Base-by-base conservation (phyloP, 2,888 invertebrate species). In the Cremastinae sp. region DNA sequence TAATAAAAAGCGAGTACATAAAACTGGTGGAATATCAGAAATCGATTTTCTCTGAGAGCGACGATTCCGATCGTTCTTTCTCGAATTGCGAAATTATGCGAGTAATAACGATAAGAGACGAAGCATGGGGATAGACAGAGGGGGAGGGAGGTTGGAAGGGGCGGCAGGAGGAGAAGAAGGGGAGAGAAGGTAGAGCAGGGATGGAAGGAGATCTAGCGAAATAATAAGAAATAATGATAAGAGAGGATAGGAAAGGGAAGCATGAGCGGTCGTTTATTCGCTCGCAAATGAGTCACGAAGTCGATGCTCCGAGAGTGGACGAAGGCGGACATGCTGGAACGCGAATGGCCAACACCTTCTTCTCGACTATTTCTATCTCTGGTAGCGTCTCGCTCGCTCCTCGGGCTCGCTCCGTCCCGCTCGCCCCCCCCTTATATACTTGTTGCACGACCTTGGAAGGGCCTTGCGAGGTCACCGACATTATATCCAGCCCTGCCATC, bases 401-500 rank as follows among this genome's bases (percentile, higher is more conserved):
- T n/a, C n/a, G n/a, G n/a, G n/a, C 61, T 56, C 12, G 56, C 41
- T 65, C 1, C 43, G 18, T 51, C 41, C 54, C 41, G 45, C 41
- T 59, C 74, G 49, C 62, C 53, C 65, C 51, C n/a, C n/a, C n/a
- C n/a, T n/a, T n/a, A n/a, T n/a, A n/a, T 84, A 87, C 89, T 89
- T 87, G 88, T 87, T 84, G 88, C 85, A 88, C 89, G 89, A 84
- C 89, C 89, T 89, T 89, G 88, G 85, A 80, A 86, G 84, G 88
- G 84, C 89, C 88, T 88, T 88, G 88, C 86, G 85, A 86, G 89
- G 88, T 89, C 88, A 84, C 86, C 86, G 88, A 88, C 88, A 86
- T 87, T 86, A 85, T 84, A 81, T 82, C 80, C 45, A 74, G 64
- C 74, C 69, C 62, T 65, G 51, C 74, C 38, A 47, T 53, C 68